Conservation (phyloP, 1,140 invertebrate species). For the Cotesia glomerata region DNA sequence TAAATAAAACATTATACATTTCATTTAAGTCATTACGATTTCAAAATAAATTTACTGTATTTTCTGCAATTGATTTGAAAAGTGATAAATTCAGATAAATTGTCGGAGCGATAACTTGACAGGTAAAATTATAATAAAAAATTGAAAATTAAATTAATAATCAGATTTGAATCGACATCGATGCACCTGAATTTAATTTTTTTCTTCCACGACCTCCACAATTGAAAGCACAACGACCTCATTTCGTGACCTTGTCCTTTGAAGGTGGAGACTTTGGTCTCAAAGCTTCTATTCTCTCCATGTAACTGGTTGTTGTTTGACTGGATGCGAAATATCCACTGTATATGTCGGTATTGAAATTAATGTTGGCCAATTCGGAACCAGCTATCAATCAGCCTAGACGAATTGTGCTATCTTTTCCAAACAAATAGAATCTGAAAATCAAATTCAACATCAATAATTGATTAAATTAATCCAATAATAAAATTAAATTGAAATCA, state of each 20-base stretch:
- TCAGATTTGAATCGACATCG: no score
- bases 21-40: no score
- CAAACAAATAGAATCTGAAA: slow-evolving; percentile 88
- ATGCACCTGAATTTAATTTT: slow-evolving; percentile 54
- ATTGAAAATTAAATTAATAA: no score
- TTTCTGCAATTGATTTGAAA: no score
- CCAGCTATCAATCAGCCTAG: slow-evolving; percentile 97
- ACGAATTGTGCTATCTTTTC: slow-evolving; percentile 90
- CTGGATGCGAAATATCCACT: slow-evolving; percentile 81
- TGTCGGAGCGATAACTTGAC: no score
- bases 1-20: no score
- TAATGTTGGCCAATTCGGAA: slow-evolving; percentile 92
- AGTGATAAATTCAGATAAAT: no score
- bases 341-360: slow-evolving; percentile 92
- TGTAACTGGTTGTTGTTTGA: slow-evolving; percentile 87
- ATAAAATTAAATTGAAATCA: slow-evolving; percentile 28
- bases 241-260: slow-evolving; percentile 70
- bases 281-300: slow-evolving; percentile 92
- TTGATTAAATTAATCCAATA: not conserved
- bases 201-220: slow-evolving; percentile 70
- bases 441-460: slow-evolving; percentile 3
- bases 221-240: slow-evolving; percentile 67
- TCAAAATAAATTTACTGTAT: no score
- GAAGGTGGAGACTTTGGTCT: slow-evolving; percentile 95
- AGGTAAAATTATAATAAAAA: no score